Evolutionary conservation across 2,113 vertebrate genomes (phyloP).

Genomic region (Ciconia boyciana): DNA sequence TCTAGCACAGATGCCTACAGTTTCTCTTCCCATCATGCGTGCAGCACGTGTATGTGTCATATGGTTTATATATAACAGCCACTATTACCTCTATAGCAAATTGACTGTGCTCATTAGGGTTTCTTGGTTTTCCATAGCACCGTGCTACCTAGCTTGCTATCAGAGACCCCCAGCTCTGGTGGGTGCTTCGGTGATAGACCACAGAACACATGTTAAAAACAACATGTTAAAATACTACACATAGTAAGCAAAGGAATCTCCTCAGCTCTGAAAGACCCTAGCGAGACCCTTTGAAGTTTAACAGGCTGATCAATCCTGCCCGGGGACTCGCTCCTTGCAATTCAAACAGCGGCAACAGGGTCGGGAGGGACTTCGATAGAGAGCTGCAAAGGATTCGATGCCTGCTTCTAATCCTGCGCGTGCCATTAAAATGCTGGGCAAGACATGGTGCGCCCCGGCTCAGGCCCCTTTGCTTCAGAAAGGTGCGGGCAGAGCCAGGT

Average conservation of each 20-base stretch:
- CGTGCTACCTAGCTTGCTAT: background rate
- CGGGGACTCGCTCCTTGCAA: accelerated
- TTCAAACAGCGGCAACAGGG: background rate
- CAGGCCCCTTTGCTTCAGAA: background rate
- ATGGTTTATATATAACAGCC: background rate
- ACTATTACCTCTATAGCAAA: background rate
- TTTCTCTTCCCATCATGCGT: background rate
- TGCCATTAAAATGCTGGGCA: background rate
- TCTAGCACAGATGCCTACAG: background rate
- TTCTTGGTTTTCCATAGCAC: background rate
- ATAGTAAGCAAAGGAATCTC: background rate
- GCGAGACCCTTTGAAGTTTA: background rate
- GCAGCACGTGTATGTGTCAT: background rate
- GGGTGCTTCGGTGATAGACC: background rate
- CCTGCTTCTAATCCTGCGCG: background rate
- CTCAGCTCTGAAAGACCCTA: background rate
- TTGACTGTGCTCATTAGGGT: background rate
- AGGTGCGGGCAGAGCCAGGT: background rate
- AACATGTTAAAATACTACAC: background rate
- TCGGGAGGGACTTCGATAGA: background rate
- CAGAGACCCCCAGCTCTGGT: background rate
- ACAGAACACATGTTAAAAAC: background rate
- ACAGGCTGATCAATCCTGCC: background rate
- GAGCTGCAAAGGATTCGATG: background rate
- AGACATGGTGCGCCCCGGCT: accelerated